Conservation (phyloP, 2,797 vertebrate species). For the Dryobates pubescens region DNA sequence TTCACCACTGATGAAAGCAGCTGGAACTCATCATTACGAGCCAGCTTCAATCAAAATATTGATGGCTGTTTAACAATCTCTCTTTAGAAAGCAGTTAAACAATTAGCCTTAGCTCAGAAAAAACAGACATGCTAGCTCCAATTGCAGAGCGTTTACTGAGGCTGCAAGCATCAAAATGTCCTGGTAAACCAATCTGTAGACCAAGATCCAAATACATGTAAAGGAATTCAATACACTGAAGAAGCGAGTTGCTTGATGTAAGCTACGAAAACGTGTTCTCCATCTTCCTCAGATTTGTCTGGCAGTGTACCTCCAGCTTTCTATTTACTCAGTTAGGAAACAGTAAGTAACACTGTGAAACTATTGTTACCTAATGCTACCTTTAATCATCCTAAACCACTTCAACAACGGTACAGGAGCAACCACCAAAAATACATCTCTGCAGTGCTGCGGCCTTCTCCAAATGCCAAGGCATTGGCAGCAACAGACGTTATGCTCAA, state of each 20-base stretch:
- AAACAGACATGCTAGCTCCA: accelerated
- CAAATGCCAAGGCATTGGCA: neutral
- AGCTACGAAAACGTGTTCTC: neutral
- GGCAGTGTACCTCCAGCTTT: neutral
- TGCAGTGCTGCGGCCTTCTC: accelerated
- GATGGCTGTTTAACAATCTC: neutral
- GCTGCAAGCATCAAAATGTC: neutral
- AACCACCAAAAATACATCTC: neutral
- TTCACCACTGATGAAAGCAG: neutral
- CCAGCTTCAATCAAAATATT: neutral
- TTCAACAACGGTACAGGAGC: accelerated
- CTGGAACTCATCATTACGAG: neutral
- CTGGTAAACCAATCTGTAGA: neutral
- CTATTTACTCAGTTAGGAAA: neutral
- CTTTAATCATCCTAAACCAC: neutral
- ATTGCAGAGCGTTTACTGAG: neutral
- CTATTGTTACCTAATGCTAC: neutral
- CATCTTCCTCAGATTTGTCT: neutral
- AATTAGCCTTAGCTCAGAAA: neutral
- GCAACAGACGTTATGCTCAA: neutral
- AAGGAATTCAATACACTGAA: accelerated
- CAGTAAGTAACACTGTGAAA: neutral
- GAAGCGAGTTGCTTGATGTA: accelerated
- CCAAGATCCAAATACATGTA: neutral
- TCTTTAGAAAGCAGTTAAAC: neutral